Percentiles rank a stretch among this genome's conserved stretches.
Evolutionary conservation across 2,113 vertebrate species (phyloP).

Genomic region (Meles meles): DNA sequence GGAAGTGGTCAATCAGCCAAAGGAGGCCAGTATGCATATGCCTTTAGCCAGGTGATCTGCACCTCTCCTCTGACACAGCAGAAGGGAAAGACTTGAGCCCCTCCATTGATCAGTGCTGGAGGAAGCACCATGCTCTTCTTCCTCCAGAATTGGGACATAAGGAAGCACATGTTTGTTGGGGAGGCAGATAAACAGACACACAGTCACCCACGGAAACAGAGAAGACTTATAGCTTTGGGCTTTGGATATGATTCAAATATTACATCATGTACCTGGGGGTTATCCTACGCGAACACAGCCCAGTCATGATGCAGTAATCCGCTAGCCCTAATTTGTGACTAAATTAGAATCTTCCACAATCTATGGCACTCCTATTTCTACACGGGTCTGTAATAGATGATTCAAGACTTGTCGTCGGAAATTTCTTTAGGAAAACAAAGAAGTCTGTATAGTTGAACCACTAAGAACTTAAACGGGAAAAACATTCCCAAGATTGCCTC

Average conservation of each 20-base stretch:
- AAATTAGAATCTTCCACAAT: slow-evolving; percentile 16
- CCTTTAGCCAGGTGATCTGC: background rate
- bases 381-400: background rate
- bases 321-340: slow-evolving; percentile 3
- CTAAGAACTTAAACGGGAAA: background rate
- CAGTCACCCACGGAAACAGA: slow-evolving; percentile 26
- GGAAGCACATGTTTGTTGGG: background rate
- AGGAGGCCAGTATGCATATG: background rate
- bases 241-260: slow-evolving; percentile 38
- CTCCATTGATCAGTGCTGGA: no score
- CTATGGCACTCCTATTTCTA: background rate
- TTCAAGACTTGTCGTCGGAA: background rate
- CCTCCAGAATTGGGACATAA: background rate
- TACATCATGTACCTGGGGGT: slow-evolving; percentile 30
- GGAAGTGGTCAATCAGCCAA: background rate
- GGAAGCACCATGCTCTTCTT: background rate
- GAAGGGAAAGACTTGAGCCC: background rate
- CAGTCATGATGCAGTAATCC: slow-evolving; percentile 15
- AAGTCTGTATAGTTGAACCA: background rate
- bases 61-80: background rate
- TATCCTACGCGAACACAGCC: slow-evolving; percentile 26
- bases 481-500: background rate
- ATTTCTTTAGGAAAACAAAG: background rate
- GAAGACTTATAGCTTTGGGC: slow-evolving; percentile 24
- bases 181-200: background rate